Evolutionary conservation across 2,888 invertebrate genomes (phyloP), one percentile per base, ranked within the genome.

Genomic region (Melieria picta): DNA sequence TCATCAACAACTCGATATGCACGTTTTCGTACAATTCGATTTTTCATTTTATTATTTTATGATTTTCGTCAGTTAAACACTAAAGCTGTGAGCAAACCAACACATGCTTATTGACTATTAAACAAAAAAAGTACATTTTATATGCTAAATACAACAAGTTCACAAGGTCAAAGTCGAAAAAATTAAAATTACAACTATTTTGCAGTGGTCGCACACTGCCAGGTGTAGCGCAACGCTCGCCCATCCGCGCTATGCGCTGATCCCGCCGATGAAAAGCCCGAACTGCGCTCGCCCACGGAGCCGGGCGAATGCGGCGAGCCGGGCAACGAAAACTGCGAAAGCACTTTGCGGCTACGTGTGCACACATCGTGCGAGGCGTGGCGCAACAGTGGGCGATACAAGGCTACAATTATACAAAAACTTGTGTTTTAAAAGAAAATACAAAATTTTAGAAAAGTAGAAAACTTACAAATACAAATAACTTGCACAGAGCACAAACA

Each of bases 181-280:
- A 30, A 3, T 30, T 30, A 30, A 1, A 30, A 30, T 30, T 30
- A 30, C 30, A 30, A 30, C 30, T 30, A 30, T 30, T 30, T 30
- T 30, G 30, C 30, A 30, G 30, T 30, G 30, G 30, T 30, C 30
- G 30, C 30, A 30, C 30, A 30, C 30, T 30, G 30, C 30, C 30
- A 30, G 30, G 30, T 30, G 30, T 66, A 58, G 4, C 48, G 66
- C 9, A 10, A 4, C 5, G 30, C n/a, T 0, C 60, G 66, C 43
- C 61, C 65, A 6, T 62, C 68, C 2, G 43, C 30, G 30, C 30
- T 30, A 3, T 30, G 30, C 30, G 30, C 43, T 47, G 76, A 77
- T 45, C 72, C 74, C 60, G 50, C 62, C 13, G 77, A 78, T 46
- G 74, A 77, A 57, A 75, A 74, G 43, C 77, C 79, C 16, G 79